Evolutionary conservation across 2,113 vertebrate species (phyloP), one percentile per base, ranked within the genome.

Genomic region (Alligator sinensis): DNA sequence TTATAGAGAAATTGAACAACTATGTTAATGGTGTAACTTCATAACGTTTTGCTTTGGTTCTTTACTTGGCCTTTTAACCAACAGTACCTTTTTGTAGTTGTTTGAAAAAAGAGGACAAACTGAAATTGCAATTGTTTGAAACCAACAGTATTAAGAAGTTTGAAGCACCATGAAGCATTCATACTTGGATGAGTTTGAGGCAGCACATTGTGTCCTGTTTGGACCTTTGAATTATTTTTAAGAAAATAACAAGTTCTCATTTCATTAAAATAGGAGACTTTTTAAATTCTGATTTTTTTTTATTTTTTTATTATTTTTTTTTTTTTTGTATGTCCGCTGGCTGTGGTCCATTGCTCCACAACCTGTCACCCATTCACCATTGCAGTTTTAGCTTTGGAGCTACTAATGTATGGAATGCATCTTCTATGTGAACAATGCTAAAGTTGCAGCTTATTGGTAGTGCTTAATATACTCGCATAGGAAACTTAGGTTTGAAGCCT

Each of bases 21-120:
- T 89, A 93, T 84, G 58, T 57, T 88, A 88, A 82, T 72, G 5
- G 3, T 63, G 22, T 55, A 77, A 58, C 30, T 79, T 25, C 72
- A 38, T 66, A 7, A 4, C 3, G 11, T 11, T 16, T 81, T 47
- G 47, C 47, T 47, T 47, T 47, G 47, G 47, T 47, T 47, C 47
- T 47, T 47, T 47, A 47, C 8, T 47, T 47, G 47, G 47, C 47
- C 47, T 47, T 47, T 47, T 47, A 47, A 47, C 47, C 47, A 47
- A 47, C 47, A 47, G 47, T 47, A 47, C 8, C 47, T 47, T 47
- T 47, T 47, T 47, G 47, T 47, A 8, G 9, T 47, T 9, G 47
- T 47, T 47, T 47, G 47, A 47, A 47, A 9, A 47, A 47, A 47
- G 47, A 47, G 14, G n/a, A 66, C n/a, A 11, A 0, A 1, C 30